Percentiles rank a stretch among this genome's conserved stretches.
Conservation (phyloP, 1,140 invertebrate species). For the Hormaphis cornu region DNA sequence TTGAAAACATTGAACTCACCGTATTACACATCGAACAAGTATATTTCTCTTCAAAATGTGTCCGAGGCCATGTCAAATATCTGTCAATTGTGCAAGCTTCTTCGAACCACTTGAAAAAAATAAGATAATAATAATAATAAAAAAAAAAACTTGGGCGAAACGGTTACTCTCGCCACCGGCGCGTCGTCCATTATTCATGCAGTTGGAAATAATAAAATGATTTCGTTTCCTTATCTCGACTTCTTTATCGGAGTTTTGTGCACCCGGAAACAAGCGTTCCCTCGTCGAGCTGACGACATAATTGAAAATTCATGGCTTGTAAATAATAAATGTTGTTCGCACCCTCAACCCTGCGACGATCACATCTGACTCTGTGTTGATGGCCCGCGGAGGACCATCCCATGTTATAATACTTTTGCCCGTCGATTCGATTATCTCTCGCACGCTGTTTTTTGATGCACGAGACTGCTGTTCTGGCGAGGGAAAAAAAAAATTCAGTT, state of each 20-base stretch:
- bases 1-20: too few relatives aligned
- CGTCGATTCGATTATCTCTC: constrained; percentile 10
- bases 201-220: constrained; percentile 30
- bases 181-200: constrained; percentile 10
- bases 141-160: neutral
- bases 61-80: too few relatives aligned
- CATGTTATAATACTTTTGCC: neutral
- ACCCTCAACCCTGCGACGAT: neutral
- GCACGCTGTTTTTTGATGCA: neutral
- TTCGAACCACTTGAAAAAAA: too few relatives aligned
- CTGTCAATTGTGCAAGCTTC: too few relatives aligned
- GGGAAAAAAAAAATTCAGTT: neutral
- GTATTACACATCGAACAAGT: too few relatives aligned
- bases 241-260: constrained; percentile 24
- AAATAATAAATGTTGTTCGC: constrained; percentile 21
- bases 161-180: neutral
- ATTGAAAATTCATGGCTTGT: constrained; percentile 31
- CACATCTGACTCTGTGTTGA: too few relatives aligned
- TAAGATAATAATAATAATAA: too few relatives aligned
- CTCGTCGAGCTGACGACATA: constrained; percentile 7
- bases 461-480: neutral
- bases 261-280: constrained; percentile 21
- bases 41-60: too few relatives aligned
- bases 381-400: neutral
- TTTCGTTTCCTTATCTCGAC: constrained; percentile 17